Evolutionary conservation across 2,888 invertebrate species (phyloP).

Genomic region (Cenopis cana): DNA sequence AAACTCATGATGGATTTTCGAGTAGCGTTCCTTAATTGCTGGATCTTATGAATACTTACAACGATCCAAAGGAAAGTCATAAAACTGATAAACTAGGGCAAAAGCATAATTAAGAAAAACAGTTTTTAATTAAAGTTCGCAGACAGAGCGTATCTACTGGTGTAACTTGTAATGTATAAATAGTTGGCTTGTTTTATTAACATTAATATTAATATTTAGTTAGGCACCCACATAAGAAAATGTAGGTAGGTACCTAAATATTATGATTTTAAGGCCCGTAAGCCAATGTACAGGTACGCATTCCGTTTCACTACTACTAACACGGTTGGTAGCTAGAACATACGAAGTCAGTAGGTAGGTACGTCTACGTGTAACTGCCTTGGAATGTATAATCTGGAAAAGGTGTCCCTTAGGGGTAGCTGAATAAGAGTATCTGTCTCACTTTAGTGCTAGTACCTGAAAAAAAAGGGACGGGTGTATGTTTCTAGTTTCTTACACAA

Average conservation of each 20-base stretch:
- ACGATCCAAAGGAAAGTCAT: conserved; percentile 19
- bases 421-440: no score
- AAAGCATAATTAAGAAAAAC: conserved; percentile 43
- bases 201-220: no score
- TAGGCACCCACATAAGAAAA: no score
- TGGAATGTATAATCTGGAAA: no score
- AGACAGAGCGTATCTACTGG: conserved; percentile 31
- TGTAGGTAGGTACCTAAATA: no score
- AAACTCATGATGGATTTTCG: conserved; percentile 18
- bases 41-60: conserved; percentile 37
- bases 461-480: no score
- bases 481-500: no score
- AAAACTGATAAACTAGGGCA: conserved; percentile 38
- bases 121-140: conserved; percentile 41
- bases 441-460: background rate
- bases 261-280: background rate
- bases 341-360: no score
- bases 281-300: no score
- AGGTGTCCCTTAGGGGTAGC: no score
- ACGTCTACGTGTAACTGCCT: no score
- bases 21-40: conserved; percentile 30
- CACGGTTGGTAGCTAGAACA: background rate
- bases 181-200: conserved; percentile 24
- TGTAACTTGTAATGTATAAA: conserved; percentile 2
- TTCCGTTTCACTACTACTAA: no score